Evolutionary conservation across 2,113 vertebrate species (phyloP).

Genomic region (pig (Sus scrofa)): T2T-Sscrofa CM000812.6:189630501-189631000

Average conservation of each 20-base stretch:
- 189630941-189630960: neutral
- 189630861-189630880: neutral
- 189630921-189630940: neutral
- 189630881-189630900: neutral
- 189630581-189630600: conserved; percentile 30
- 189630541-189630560: neutral
- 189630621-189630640: neutral
- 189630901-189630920: neutral
- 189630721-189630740: neutral
- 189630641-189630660: neutral
- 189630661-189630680: neutral
- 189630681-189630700: neutral
- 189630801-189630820: neutral
- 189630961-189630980: neutral
- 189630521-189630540: conserved; percentile 44
- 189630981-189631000: conserved; percentile 1
- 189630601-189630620: neutral
- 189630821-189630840: neutral
- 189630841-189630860: neutral
- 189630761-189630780: neutral
- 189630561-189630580: neutral
- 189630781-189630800: neutral
- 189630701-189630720: neutral
- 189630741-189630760: neutral
- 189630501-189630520: neutral